phyloP scores from a whole-genome alignment of 2,113 vertebrate species.

The Neofelis nebulosa region DNA sequence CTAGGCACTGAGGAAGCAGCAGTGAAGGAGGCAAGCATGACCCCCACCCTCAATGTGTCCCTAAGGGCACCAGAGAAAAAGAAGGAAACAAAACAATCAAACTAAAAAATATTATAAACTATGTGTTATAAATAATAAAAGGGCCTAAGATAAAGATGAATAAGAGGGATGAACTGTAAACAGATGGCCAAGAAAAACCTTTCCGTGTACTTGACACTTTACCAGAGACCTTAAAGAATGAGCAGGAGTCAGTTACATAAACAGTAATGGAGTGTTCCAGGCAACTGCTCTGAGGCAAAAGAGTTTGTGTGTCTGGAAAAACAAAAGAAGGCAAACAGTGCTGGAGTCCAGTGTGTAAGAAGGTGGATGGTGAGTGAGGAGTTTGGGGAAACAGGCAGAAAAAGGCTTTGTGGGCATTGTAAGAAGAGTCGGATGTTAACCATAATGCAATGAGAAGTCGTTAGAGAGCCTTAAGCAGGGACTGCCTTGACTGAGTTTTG shows the following conservation, averaged over 20 bases:
- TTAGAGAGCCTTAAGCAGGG: not conserved
- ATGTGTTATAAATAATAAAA: not conserved
- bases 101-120: not conserved
- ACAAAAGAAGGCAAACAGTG: not conserved
- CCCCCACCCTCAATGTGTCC: not conserved
- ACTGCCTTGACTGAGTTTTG: not conserved
- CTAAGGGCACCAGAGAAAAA: not conserved
- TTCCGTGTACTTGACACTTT: not conserved
- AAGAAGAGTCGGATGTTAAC: not conserved
- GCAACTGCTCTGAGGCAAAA: not conserved
- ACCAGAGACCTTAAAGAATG: not conserved
- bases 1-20: not conserved
- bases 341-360: not conserved
- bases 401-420: not conserved
- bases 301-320: not conserved
- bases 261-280: not conserved
- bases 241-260: not conserved
- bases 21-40: fast-evolving
- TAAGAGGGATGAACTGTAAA: not conserved
- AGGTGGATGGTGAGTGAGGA: not conserved
- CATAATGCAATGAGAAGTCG: not conserved
- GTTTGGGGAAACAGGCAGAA: not conserved
- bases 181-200: not conserved
- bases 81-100: not conserved
- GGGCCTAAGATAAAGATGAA: not conserved